phyloP scores from a whole-genome alignment of 2,888 invertebrate genomes.

The Lasioglossum figueresi region DNA sequence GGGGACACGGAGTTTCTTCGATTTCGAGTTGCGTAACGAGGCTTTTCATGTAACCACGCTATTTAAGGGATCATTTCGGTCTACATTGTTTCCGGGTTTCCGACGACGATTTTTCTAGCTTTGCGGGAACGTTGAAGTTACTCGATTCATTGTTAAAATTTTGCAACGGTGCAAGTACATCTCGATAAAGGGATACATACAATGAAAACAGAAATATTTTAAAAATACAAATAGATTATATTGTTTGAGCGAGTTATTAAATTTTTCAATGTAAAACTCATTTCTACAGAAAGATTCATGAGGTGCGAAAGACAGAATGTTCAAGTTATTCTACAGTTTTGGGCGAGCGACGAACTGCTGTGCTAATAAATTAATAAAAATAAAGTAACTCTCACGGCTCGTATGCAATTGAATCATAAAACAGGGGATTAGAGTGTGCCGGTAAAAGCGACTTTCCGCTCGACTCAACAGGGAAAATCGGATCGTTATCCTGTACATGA shows the following conservation, averaged over 20 bases:
- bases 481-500: conserved; percentile 24
- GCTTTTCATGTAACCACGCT: neutral
- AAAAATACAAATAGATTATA: no score
- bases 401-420: neutral
- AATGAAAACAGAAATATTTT: no score
- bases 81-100: neutral
- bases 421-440: neutral
- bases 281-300: neutral
- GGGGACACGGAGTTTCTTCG: neutral
- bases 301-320: neutral
- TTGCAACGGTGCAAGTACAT: neutral
- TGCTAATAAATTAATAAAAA: neutral
- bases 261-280: no score
- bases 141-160: neutral
- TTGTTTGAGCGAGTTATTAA: no score
- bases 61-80: neutral
- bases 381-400: neutral
- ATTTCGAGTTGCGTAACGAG: neutral
- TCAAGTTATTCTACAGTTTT: neutral
- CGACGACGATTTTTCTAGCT: neutral
- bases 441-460: conserved; percentile 11
- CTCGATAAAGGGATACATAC: no score
- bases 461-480: conserved; percentile 4
- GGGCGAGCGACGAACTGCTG: neutral
- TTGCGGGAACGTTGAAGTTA: neutral